These are phyloP conservation scores for Ophraella communa DNA, from an alignment of 2,888 invertebrate species.

Conservation along the genomic window DNA sequence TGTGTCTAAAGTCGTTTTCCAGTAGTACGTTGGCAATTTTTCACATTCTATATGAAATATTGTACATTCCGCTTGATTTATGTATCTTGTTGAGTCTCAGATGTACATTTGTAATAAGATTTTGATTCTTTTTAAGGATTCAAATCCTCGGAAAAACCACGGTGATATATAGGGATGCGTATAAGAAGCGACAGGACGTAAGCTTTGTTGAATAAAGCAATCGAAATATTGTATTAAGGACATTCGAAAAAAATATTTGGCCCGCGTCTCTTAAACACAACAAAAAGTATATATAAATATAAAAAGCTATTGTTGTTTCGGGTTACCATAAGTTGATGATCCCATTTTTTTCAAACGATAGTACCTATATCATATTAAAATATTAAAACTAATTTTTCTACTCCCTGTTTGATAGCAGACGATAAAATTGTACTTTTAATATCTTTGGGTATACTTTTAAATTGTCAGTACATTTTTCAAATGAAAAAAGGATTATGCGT, in stretches of 20 bases:
- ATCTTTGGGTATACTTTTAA: no score
- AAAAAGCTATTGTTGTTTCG: no score
- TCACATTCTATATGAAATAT: slow-evolving; percentile 22
- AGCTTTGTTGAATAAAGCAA: slow-evolving; percentile 14
- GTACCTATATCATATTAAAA: no score
- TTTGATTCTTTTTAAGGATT: slow-evolving; percentile 30
- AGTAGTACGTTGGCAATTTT: slow-evolving; percentile 10
- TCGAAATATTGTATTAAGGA: slow-evolving; percentile 14
- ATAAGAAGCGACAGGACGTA: slow-evolving; percentile 15
- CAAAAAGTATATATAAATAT: no score
- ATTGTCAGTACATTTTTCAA: no score
- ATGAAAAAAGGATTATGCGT: no score
- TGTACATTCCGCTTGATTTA: slow-evolving; percentile 23
- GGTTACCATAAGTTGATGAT: no score
- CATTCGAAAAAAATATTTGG: slow-evolving; percentile 17
- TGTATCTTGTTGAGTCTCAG: slow-evolving; percentile 24
- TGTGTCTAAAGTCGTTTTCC: slow-evolving; percentile 7
- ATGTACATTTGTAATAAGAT: slow-evolving; percentile 34
- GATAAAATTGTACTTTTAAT: no score
- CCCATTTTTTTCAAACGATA: no score
- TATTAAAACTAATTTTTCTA: no score
- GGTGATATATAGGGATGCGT: slow-evolving; percentile 27
- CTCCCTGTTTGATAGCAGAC: no score
- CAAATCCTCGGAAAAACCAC: slow-evolving; percentile 29
- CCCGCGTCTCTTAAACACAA: not conserved